Evolutionary conservation across 2,113 vertebrate genomes (phyloP).

Genomic region (Toxotes jaculatrix): DNA sequence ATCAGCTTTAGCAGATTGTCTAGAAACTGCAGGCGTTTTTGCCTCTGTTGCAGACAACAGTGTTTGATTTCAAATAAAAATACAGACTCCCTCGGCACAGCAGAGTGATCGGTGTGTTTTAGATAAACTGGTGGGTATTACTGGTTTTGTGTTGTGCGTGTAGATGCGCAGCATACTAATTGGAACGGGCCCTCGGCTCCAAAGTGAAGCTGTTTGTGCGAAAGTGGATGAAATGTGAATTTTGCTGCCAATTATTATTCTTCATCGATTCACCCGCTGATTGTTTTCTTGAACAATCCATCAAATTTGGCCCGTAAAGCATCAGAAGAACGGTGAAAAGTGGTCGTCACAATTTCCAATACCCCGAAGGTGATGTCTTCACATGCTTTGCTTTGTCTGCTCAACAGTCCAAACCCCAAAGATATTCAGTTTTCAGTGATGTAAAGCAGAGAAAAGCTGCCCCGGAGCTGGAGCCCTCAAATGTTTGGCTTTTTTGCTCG

Average conservation of each 20-base stretch:
- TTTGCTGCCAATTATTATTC: not conserved
- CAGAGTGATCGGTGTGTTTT: constrained; percentile 17
- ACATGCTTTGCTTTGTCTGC: not conserved
- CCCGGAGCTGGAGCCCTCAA: not conserved
- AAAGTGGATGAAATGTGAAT: not conserved
- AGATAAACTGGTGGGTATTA: constrained; percentile 46
- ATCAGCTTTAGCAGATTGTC: constrained; percentile 72
- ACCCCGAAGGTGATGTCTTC: not conserved
- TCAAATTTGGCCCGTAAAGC: not conserved
- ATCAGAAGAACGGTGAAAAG: not conserved
- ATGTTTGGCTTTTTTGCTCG: not conserved
- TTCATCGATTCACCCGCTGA: not conserved
- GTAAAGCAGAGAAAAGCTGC: not conserved
- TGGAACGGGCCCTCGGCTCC: not conserved
- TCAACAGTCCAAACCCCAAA: not conserved
- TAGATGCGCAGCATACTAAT: constrained; percentile 20
- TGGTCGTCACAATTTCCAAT: not conserved
- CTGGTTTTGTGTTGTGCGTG: constrained; percentile 2
- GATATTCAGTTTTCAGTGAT: not conserved
- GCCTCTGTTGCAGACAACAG: constrained; percentile 21
- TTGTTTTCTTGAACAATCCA: not conserved
- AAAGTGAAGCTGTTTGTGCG: not conserved
- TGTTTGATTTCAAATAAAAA: constrained; percentile 49
- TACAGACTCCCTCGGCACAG: not conserved
- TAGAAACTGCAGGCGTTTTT: constrained; percentile 46